A percentile compares a stretch with the other conserved stretches of the same genome.
Evolutionary conservation across 2,888 invertebrate species (phyloP).

Genomic region (Thereva unica): DNA sequence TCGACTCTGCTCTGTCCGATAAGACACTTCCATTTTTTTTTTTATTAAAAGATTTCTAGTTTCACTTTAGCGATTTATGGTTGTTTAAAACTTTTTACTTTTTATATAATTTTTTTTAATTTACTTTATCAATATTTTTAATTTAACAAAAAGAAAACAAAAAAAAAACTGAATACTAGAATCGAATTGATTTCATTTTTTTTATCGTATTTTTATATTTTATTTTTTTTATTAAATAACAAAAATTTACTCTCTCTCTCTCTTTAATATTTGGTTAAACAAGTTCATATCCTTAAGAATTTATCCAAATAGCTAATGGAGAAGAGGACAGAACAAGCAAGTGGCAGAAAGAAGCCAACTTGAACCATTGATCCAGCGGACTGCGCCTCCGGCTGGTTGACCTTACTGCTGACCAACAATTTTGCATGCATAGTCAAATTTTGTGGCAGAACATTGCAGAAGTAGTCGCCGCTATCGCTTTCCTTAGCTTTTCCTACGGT

Average conservation of each 20-base stretch:
- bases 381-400: slow-evolving; percentile 47
- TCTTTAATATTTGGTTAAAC: slow-evolving; percentile 9
- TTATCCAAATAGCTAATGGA: slow-evolving; percentile 10
- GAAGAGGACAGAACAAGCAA: neutral
- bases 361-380: slow-evolving; percentile 5
- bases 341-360: neutral
- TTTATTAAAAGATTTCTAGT: too few relatives aligned
- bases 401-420: slow-evolving; percentile 46
- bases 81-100: too few relatives aligned
- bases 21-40: too few relatives aligned
- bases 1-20: too few relatives aligned
- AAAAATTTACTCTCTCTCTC: slow-evolving; percentile 23
- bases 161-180: too few relatives aligned
- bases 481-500: slow-evolving; percentile 48
- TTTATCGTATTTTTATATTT: too few relatives aligned
- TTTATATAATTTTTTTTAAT: too few relatives aligned
- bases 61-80: too few relatives aligned
- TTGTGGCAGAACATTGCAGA: slow-evolving; percentile 47
- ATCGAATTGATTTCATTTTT: too few relatives aligned
- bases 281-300: slow-evolving; percentile 31
- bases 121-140: too few relatives aligned
- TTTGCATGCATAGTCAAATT: slow-evolving; percentile 42
- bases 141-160: too few relatives aligned
- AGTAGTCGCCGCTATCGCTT: slow-evolving; percentile 46
- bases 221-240: neutral